phyloP scores from a whole-genome alignment of 2,797 vertebrate species.

The Echeneis naucrates region DNA sequence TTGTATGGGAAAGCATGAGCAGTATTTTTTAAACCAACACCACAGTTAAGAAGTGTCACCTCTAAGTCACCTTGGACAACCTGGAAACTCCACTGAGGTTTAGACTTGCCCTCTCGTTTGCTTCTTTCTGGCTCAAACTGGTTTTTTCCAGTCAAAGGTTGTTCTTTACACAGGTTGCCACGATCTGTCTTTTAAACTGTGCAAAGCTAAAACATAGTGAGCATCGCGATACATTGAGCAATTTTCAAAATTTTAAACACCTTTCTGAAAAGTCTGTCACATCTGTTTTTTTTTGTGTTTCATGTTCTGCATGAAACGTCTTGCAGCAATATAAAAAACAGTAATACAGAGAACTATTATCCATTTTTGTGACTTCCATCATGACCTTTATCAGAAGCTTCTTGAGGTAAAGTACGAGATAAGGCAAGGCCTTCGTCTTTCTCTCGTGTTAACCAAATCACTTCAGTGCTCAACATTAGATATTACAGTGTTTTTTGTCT shows the following conservation, averaged over 20 bases:
- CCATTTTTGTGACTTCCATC: neutral
- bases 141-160: slow-evolving; percentile 3
- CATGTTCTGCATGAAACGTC: neutral
- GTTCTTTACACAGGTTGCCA: neutral
- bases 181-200: neutral
- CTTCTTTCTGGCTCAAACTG: neutral
- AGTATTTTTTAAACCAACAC: neutral
- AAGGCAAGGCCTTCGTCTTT: slow-evolving; percentile 51
- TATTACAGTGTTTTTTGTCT: neutral
- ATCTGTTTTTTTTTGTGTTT: neutral
- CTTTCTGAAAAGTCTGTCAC: neutral
- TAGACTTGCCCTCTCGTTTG: neutral
- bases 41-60: slow-evolving; percentile 11
- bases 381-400: slow-evolving; percentile 19
- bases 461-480: neutral
- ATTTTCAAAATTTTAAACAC: neutral
- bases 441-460: neutral
- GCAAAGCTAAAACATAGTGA: neutral
- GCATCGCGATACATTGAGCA: neutral
- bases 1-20: neutral
- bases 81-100: neutral
- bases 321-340: slow-evolving; percentile 5
- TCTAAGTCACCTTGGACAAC: slow-evolving; percentile 50
- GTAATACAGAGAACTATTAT: neutral
- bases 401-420: slow-evolving; percentile 16